phyloP scores from a whole-genome alignment of 2,888 invertebrate species.

The Unio delphinus region DNA sequence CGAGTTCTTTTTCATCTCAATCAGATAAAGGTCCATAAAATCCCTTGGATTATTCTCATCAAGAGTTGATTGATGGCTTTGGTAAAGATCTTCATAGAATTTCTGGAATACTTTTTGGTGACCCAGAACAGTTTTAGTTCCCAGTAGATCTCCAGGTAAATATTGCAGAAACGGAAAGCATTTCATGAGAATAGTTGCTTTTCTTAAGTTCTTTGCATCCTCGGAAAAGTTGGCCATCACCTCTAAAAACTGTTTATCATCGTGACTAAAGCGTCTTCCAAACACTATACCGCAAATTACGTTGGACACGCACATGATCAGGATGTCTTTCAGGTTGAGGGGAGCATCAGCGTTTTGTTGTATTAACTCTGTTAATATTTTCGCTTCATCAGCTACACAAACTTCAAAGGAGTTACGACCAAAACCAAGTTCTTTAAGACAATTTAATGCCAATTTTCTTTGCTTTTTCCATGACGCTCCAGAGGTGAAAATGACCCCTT shows the following conservation, averaged over 20 bases:
- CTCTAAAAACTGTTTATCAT: conserved; percentile 1
- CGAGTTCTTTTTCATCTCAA: too few relatives aligned
- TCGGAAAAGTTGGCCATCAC: not conserved
- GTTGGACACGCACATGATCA: too few relatives aligned
- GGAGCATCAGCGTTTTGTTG: conserved; percentile 3
- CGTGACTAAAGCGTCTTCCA: not conserved
- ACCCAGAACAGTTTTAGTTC: too few relatives aligned
- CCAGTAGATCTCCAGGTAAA: too few relatives aligned
- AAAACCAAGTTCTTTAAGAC: conserved; percentile 5
- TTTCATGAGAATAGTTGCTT: too few relatives aligned
- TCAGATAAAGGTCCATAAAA: too few relatives aligned
- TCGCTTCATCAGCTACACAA: not conserved
- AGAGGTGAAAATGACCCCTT: not conserved
- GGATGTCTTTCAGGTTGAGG: not conserved
- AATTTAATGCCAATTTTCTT: not conserved
- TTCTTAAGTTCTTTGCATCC: not conserved
- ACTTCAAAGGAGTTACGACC: conserved; percentile 8
- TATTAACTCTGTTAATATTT: not conserved
- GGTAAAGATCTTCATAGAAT: not conserved
- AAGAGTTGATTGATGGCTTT: too few relatives aligned
- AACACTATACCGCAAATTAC: too few relatives aligned
- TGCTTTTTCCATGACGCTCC: conserved; percentile 7
- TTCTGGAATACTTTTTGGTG: too few relatives aligned
- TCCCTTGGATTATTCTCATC: too few relatives aligned
- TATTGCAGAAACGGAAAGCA: too few relatives aligned